phyloP scores from a whole-genome alignment of 2,797 vertebrate species.

The Cirrhinus mrigala region DNA sequence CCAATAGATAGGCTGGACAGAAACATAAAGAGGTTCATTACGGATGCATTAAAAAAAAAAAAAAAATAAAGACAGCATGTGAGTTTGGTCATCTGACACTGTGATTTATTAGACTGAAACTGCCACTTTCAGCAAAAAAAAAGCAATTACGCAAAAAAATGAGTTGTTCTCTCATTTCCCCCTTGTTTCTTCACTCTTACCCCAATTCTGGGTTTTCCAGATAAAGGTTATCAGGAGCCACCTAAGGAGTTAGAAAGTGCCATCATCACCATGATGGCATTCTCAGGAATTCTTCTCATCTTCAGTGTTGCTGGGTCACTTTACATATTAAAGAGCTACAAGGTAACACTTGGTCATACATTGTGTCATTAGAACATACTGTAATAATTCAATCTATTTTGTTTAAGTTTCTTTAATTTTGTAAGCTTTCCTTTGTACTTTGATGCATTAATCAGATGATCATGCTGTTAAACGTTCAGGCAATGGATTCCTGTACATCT shows the following conservation, averaged over 20 bases:
- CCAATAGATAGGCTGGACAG: background rate
- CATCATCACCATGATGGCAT: conserved; percentile 24
- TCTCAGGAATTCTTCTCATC: conserved; percentile 68
- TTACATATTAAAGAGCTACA: conserved; percentile 72
- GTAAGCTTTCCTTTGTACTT: background rate
- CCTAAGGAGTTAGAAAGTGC: rapidly evolving
- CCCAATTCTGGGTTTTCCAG: conserved; percentile 59
- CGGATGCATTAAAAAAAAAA: background rate
- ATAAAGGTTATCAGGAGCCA: conserved; percentile 58
- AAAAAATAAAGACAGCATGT: conserved; percentile 22
- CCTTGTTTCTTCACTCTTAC: background rate
- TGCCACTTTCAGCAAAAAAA: conserved; percentile 50
- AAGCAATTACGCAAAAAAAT: conserved; percentile 11
- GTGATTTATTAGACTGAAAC: conserved; percentile 42
- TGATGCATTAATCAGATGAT: background rate
- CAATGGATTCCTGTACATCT: background rate
- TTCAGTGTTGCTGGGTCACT: conserved; percentile 72
- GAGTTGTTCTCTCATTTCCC: background rate
- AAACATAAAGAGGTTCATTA: background rate
- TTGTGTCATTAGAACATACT: background rate
- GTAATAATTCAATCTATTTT: background rate
- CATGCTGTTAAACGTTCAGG: background rate
- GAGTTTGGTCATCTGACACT: conserved; percentile 51
- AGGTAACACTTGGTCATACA: conserved; percentile 65
- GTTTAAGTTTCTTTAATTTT: background rate